Percentiles rank a stretch among this genome's conserved stretches.
phyloP scores from a whole-genome alignment of 2,888 invertebrate species.

The Subacronicta megacephala region DNA sequence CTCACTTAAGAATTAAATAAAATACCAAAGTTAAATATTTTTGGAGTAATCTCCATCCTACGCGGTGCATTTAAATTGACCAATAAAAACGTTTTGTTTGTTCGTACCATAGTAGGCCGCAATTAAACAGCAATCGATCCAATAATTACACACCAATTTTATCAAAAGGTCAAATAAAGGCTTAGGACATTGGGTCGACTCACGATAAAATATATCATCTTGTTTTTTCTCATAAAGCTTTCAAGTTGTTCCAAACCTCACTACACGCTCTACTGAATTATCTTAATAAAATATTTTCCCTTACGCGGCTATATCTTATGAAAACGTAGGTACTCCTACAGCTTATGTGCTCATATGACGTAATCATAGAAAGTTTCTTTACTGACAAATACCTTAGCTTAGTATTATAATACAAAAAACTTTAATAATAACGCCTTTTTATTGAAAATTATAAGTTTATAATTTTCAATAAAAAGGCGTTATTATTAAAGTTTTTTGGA shows the following conservation, averaged over 20 bases:
- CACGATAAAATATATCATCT: conserved; percentile 54
- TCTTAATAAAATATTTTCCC: conserved; percentile 59
- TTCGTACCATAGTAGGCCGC: conserved; percentile 15
- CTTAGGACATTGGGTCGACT: conserved; percentile 14
- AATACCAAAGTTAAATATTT: conserved; percentile 8
- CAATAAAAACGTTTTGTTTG: conserved; percentile 22
- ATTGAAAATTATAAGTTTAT: no score
- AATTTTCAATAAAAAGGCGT: no score
- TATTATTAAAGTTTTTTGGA: no score
- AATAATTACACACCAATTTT: conserved; percentile 30
- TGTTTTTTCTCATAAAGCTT: conserved; percentile 56
- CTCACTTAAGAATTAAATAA: conserved; percentile 12
- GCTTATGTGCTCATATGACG: conserved; percentile 11
- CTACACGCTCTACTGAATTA: conserved; percentile 65
- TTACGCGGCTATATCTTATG: conserved; percentile 38
- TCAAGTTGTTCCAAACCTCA: conserved; percentile 62
- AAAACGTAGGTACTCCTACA: conserved; percentile 28
- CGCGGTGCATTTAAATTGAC: conserved; percentile 29
- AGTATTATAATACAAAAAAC: neutral
- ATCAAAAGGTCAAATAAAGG: conserved; percentile 14
- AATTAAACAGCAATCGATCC: conserved; percentile 26
- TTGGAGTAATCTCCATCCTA: conserved; percentile 19
- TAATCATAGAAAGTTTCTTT: conserved; percentile 10
- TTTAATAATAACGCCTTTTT: neutral
- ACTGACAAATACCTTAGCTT: conserved; percentile 6